These are phyloP conservation scores for Leucozona laternaria DNA, from an alignment of 2,888 invertebrate genomes.

Conservation along the genomic window DNA sequence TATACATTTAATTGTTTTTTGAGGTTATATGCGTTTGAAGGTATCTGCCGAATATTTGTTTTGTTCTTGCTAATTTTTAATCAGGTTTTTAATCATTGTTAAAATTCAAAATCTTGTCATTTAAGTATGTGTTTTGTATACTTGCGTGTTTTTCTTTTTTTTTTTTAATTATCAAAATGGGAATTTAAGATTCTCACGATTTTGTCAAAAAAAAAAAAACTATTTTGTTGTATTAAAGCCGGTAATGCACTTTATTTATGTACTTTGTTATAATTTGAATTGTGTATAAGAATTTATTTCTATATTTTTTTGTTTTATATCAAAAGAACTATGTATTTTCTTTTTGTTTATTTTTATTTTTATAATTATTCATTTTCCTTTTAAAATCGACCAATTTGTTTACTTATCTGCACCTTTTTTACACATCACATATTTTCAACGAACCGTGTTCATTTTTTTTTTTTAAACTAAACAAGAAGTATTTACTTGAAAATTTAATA, in stretches of 20 bases:
- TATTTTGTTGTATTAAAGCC: constrained; percentile 79
- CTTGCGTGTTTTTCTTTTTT: constrained; percentile 18
- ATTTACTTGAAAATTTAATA: constrained; percentile 14
- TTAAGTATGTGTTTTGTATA: constrained; percentile 24
- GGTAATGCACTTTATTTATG: constrained; percentile 82
- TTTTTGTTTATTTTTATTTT: background rate
- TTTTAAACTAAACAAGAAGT: background rate
- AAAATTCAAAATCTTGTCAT: constrained; percentile 4
- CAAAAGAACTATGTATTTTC: constrained; percentile 37
- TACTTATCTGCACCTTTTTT: constrained; percentile 40
- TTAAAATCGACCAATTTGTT: constrained; percentile 54
- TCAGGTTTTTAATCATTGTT: constrained; percentile 32
- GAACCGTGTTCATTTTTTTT: constrained; percentile 37
- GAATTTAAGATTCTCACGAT: constrained; percentile 10
- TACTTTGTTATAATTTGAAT: constrained; percentile 78
- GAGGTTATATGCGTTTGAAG: constrained; percentile 42
- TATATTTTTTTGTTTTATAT: constrained; percentile 33
- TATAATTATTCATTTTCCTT: constrained; percentile 29
- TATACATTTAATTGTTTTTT: background rate
- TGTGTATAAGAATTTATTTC: constrained; percentile 54
- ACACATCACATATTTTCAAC: constrained; percentile 63
- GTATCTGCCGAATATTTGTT: constrained; percentile 43
- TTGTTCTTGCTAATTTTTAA: background rate
- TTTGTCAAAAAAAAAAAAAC: constrained; percentile 9
- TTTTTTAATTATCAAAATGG: constrained; percentile 26